Evolutionary conservation across 2,113 vertebrate species (phyloP).

Genomic region (Motacilla alba): DNA sequence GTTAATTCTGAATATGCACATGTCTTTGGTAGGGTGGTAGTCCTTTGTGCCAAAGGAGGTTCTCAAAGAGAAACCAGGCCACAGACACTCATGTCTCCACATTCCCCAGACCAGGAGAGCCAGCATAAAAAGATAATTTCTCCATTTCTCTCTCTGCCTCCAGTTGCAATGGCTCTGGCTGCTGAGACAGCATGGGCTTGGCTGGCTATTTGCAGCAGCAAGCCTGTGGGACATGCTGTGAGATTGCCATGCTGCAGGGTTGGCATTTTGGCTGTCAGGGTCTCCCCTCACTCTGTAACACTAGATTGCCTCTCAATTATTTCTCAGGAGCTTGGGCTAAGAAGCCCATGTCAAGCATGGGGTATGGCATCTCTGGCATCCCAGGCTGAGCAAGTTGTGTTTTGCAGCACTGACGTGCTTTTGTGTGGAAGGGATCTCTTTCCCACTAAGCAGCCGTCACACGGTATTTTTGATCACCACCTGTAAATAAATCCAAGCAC

Average conservation of each 20-base stretch:
- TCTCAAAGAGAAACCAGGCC: neutral
- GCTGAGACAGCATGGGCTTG: neutral
- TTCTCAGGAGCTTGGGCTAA: neutral
- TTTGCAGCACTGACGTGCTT: slow-evolving; percentile 29
- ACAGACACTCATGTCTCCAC: accelerated
- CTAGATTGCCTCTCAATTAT: neutral
- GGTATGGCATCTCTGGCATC: slow-evolving; percentile 43
- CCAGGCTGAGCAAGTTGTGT: slow-evolving; percentile 26
- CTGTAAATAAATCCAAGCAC: slow-evolving; percentile 11
- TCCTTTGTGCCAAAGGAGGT: neutral
- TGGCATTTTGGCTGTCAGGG: neutral
- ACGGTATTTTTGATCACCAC: slow-evolving; percentile 26
- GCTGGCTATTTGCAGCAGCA: neutral
- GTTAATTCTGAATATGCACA: neutral
- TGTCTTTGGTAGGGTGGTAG: neutral
- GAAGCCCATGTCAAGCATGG: neutral
- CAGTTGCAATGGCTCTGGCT: neutral
- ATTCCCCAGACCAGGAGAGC: neutral
- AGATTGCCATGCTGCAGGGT: neutral
- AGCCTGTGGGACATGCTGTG: neutral
- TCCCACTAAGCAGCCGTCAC: neutral
- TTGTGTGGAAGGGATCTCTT: slow-evolving; percentile 32
- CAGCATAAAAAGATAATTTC: neutral
- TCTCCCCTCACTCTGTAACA: neutral
- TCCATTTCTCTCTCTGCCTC: neutral